Evolutionary conservation across 1,140 invertebrate species (phyloP).

Genomic region (Asbolus verrucosus): DNA sequence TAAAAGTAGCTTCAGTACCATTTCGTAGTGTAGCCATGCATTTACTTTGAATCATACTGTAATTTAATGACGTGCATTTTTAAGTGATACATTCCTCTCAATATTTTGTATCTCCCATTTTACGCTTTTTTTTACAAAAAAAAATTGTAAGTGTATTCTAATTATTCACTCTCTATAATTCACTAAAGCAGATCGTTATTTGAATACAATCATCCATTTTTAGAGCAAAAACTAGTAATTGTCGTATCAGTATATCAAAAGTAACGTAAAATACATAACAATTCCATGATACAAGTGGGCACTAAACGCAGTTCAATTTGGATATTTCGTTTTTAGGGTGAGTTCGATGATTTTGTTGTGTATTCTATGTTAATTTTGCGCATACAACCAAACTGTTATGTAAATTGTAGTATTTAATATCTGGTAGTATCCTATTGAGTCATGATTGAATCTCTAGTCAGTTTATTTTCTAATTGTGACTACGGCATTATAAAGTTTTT

Average conservation of each 20-base stretch:
- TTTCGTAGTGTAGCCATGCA: conserved; percentile 55
- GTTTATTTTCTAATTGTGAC: conserved; percentile 56
- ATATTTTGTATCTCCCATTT: conserved; percentile 36
- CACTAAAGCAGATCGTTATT: conserved; percentile 36
- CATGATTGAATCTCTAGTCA: conserved; percentile 58
- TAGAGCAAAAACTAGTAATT: conserved; percentile 45
- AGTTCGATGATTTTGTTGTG: conserved; percentile 27
- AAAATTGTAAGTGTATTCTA: conserved; percentile 40
- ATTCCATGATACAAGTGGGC: conserved; percentile 26
- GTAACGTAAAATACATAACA: conserved; percentile 42
- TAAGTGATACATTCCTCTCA: conserved; percentile 58
- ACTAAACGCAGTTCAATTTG: conserved; percentile 26
- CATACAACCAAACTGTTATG: conserved; percentile 41
- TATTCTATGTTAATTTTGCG: conserved; percentile 52
- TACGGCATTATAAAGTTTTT: conserved; percentile 56
- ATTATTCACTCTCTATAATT: conserved; percentile 37
- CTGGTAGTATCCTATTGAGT: conserved; percentile 57
- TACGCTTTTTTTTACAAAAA: conserved; percentile 43
- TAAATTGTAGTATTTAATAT: conserved; percentile 58
- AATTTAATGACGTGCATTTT: conserved; percentile 56
- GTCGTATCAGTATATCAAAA: conserved; percentile 40
- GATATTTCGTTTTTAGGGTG: not conserved
- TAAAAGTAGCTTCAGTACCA: conserved; percentile 60
- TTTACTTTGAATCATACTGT: conserved; percentile 52
- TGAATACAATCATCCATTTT: conserved; percentile 53